Base-by-base conservation (phyloP, 1,140 invertebrate genomes). In the Euschistus heros region DNA sequence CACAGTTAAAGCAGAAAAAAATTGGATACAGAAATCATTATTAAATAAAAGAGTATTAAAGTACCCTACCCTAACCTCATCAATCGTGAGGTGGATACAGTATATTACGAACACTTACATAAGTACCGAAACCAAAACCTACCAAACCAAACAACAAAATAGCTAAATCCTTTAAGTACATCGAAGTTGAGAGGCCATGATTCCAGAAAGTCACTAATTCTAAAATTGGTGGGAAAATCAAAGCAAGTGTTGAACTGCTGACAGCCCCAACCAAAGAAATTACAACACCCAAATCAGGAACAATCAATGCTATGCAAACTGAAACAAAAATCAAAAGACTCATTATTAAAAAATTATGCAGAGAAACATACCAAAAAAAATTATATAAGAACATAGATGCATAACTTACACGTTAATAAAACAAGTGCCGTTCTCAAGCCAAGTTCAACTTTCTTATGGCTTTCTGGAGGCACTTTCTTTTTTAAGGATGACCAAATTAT, bases 251-350 rank as follows among this genome's bases (percentile, higher is more conserved):
- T 14, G 89, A 92, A 72, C 91, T 92, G 73, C 88, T 90, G 47
- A 95, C 83, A 14, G 94, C 91, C 8, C 94, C 94, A 26, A 96
- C 91, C 33, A 95, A 78, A 0, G 92, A 92, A 59, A 97, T 97
- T 47, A 96, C 86, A 26, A 90, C 81, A 62, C 91, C 90, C 65
- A 97, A 77, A 75, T 94, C 88, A 8, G 92, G 91, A 72, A 96
- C 88, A 15, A 86, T 78, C 14, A 85, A 83, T 4, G 92, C 92
- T 64, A 94, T 77, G n/a, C 82, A 74, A 82, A 92, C 89, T 92
- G 77, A 37, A 80, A 76, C 66, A 71, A 66, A 72, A 33, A 67
- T 62, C 22, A 63, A 63, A 50, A 30, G 27, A 60, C 17, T 61
- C 13, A 6, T 18, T 64, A 22, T 44, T 15, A 37, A n/a, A n/a